Base-by-base conservation (phyloP, 2,113 vertebrate genomes). In the Haplochromis burtoni region DNA sequence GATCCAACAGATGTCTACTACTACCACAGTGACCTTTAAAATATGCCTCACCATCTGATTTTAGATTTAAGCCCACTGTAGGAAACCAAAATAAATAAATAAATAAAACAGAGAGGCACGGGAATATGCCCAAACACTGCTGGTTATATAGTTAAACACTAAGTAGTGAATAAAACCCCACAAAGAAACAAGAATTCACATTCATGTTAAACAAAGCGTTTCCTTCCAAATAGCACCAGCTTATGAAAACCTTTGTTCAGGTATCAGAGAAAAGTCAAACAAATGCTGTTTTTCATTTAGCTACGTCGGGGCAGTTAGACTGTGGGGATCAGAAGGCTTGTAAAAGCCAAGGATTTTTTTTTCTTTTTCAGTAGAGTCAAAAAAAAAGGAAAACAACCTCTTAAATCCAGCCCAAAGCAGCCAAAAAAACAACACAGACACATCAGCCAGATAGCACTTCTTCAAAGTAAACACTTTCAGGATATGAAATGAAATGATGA, bases 401-500 rank as follows among this genome's bases (percentile, higher is more conserved):
- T 91, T 90, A 91, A 94, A 94, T 91, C 87, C 80, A 90, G 53
- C 57, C 84, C 17, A 90, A 88, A 92, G 85, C 89, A 93, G 45
- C 82, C 61, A 73, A 88, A 92, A 40, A 68, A 83, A 90, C 82
- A 92, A 68, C 86, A 91, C 83, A 86, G 80, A 84, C 89, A 92
- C 49, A 91, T 91, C 91, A 92, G 82, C 76, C 71, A 87, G 80
- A 88, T 88, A 90, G 84, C 87, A 82, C 81, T 78, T 82, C 86
- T 92, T 94, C 91, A 95, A 93, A 95, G 93, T 85, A 92, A 91
- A 90, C 82, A 82, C 31, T 87, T 89, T 83, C 92, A 88, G 92
- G 92, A 94, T 93, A 91, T 87, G 91, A 94, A 94, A 94, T 89
- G 86, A 94, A 95, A 95, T 92, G 94, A 96, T 95, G 94, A 94